These are phyloP conservation scores for Heloderma charlesbogerti DNA, from an alignment of 2,113 vertebrate species.

Conservation along the genomic window DNA sequence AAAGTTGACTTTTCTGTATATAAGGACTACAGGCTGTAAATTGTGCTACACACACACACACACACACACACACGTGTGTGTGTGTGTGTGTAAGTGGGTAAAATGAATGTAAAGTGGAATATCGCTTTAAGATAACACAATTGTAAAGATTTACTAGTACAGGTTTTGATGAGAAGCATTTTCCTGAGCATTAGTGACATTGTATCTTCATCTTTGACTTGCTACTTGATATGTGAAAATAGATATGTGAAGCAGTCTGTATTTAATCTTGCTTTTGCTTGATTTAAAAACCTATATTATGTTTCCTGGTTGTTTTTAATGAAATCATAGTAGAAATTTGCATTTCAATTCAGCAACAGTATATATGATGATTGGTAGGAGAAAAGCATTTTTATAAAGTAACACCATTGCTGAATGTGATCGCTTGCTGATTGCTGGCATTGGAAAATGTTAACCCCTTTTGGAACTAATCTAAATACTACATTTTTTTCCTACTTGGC, in stretches of 20 bases:
- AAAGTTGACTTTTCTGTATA: background rate
- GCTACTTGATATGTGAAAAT: background rate
- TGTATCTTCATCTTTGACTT: background rate
- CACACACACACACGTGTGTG: background rate
- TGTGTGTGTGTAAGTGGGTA: background rate
- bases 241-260: background rate
- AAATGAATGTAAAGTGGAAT: background rate
- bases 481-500: background rate
- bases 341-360: background rate
- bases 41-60: background rate
- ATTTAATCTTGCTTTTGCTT: background rate
- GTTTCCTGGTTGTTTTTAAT: background rate
- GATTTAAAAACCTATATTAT: background rate
- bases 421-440: background rate
- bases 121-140: background rate
- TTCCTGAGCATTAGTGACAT: rapidly evolving
- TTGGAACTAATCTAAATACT: background rate
- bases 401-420: background rate
- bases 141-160: background rate
- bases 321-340: background rate
- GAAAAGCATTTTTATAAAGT: background rate
- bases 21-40: rapidly evolving
- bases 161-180: background rate
- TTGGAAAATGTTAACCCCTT: background rate
- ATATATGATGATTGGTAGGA: background rate